Evolutionary conservation across 2,113 vertebrate species (phyloP).

Genomic region (Bufo gargarizans): DNA sequence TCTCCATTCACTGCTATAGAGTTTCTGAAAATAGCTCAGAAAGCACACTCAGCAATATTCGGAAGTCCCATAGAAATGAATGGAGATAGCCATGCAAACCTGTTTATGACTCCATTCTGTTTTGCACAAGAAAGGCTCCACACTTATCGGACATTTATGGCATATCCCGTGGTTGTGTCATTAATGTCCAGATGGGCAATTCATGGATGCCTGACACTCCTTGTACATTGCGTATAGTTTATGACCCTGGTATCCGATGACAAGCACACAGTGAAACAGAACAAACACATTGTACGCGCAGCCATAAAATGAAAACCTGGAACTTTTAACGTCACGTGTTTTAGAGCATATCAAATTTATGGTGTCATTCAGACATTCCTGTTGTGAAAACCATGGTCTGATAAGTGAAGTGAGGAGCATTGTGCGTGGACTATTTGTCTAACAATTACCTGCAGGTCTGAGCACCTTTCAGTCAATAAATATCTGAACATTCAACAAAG

Average conservation of each 20-base stretch:
- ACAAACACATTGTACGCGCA: neutral
- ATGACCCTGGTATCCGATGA: neutral
- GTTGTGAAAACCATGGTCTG: neutral
- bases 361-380: neutral
- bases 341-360: neutral
- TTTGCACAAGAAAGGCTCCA: too few relatives aligned
- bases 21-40: too few relatives aligned
- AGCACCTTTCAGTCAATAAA: neutral
- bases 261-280: neutral
- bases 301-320: neutral
- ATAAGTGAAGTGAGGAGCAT: neutral
- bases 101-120: too few relatives aligned
- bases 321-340: neutral
- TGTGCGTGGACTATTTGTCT: neutral
- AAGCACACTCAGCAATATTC: too few relatives aligned
- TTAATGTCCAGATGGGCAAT: neutral
- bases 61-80: too few relatives aligned
- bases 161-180: too few relatives aligned
- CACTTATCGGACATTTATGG: too few relatives aligned
- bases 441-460: neutral
- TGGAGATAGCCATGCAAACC: too few relatives aligned
- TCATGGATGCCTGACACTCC: neutral
- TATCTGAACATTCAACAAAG: conserved; percentile 40
- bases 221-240: neutral
- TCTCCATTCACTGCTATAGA: too few relatives aligned